Evolutionary conservation across 1,140 invertebrate genomes (phyloP), one percentile per base, ranked within the genome.

Genomic region (Trichogramma pretiosum): DNA sequence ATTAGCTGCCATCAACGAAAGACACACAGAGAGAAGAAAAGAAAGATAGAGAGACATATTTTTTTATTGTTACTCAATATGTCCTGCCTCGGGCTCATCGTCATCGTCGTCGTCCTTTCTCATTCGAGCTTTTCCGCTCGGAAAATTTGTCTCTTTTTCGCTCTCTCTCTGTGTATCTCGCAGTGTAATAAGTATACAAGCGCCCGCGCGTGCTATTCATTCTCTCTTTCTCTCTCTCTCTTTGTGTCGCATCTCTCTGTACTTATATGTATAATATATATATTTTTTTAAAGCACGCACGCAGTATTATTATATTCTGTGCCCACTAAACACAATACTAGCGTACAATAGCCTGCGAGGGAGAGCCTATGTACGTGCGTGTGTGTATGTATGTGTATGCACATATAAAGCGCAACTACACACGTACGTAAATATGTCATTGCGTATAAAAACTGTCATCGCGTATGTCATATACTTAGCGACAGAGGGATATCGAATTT

Each of bases 81-180:
- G 24, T 32, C 42, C 44, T 11, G 24, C 18, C 24, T 14, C 19
- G 23, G 35, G 34, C 14, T 4, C 14, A 30, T 28, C 13, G 39
- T 28, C 14, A 23, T 13, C 24, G 16, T n/a, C n/a, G n/a, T n/a
- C n/a, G n/a, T n/a, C n/a, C 16, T 22, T 18, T 18, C 37, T 23
- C 42, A 39, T 39, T 50, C 48, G 30, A 50, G 36, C 46, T 51
- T 51, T 51, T 51, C 49, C 49, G 43, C 49, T 46, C 38, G 49
- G 49, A 36, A 51, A 51, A 51, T 46, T 46, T 32, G 49, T 46
- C 36, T 38, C 17, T 22, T 16, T n/a, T 32, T n/a, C n/a, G n/a
- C 5, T 26, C 22, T 40, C 21, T 7, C 14, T 22, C 35, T 21
- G 19, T 21, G 33, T 4, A 9, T 16, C 13, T n/a, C n/a, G n/a